These are phyloP conservation scores for Aporrectodea caliginosa DNA, from an alignment of 1,140 invertebrate species.

Conservation along the genomic window DNA sequence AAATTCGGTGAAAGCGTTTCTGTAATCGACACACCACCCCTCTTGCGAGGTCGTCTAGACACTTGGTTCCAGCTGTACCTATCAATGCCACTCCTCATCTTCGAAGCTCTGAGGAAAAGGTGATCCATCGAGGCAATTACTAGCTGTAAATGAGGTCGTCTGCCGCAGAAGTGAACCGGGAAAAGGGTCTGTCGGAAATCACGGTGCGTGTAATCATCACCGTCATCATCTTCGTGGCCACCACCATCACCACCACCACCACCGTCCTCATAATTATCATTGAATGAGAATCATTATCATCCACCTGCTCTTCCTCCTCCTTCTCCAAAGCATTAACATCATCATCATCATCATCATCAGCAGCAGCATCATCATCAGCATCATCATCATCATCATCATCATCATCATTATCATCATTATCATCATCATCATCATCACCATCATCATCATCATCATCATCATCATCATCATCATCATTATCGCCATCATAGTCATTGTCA, in stretches of 20 bases:
- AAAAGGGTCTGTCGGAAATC: too few relatives aligned
- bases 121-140: too few relatives aligned
- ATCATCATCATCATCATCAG: neutral
- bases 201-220: neutral
- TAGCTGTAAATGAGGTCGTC: too few relatives aligned
- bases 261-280: neutral
- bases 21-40: too few relatives aligned
- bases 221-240: neutral
- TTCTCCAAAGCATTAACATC: neutral
- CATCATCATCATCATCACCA: neutral
- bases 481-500: neutral
- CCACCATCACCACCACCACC: neutral
- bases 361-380: neutral
- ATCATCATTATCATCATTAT: neutral
- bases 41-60: too few relatives aligned
- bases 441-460: slow-evolving; percentile 2
- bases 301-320: neutral
- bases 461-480: slow-evolving; percentile 1
- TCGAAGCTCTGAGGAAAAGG: too few relatives aligned
- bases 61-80: too few relatives aligned
- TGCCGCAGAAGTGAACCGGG: too few relatives aligned
- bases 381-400: neutral
- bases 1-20: too few relatives aligned
- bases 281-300: neutral
- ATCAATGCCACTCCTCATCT: too few relatives aligned